These are phyloP conservation scores for Arctopsyche grandis DNA, from an alignment of 1,140 invertebrate genomes.

Conservation along the genomic window DNA sequence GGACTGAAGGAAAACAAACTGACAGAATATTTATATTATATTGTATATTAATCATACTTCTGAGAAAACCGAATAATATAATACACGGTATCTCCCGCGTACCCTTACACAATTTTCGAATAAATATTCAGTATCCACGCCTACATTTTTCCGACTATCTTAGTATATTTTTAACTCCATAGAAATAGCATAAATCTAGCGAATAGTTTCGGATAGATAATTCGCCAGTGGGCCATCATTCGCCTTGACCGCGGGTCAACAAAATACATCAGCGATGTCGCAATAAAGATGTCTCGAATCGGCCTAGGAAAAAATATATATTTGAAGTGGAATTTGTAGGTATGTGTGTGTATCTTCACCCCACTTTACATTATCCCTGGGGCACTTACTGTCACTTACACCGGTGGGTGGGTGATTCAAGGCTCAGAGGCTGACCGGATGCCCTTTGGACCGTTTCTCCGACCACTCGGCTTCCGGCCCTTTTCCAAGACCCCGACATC, in stretches of 20 bases:
- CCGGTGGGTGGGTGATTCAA: constrained; percentile 29
- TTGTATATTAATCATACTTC: neutral
- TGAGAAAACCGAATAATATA: neutral
- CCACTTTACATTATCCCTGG: constrained; percentile 37
- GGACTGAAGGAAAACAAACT: too few species aligned
- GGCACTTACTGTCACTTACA: constrained; percentile 41
- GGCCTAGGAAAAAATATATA: constrained; percentile 2
- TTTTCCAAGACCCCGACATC: neutral
- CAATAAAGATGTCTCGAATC: constrained; percentile 37
- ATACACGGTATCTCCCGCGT: neutral
- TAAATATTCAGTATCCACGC: neutral
- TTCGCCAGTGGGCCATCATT: neutral
- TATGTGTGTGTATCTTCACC: constrained; percentile 9
- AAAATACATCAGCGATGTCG: constrained; percentile 29
- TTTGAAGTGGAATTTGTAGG: neutral
- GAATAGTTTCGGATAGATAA: neutral
- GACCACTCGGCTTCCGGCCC: neutral
- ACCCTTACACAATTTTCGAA: neutral
- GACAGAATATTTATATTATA: too few species aligned
- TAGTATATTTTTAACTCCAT: too few species aligned
- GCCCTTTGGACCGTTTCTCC: constrained; percentile 31
- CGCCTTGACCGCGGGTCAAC: constrained; percentile 32
- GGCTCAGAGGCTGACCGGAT: neutral
- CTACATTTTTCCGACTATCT: neutral
- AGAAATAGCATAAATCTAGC: too few species aligned